A percentile compares a stretch with the other conserved stretches of the same genome.
Evolutionary conservation across 2,113 vertebrate genomes (phyloP).

Genomic region (Ardeotis arabs): DNA sequence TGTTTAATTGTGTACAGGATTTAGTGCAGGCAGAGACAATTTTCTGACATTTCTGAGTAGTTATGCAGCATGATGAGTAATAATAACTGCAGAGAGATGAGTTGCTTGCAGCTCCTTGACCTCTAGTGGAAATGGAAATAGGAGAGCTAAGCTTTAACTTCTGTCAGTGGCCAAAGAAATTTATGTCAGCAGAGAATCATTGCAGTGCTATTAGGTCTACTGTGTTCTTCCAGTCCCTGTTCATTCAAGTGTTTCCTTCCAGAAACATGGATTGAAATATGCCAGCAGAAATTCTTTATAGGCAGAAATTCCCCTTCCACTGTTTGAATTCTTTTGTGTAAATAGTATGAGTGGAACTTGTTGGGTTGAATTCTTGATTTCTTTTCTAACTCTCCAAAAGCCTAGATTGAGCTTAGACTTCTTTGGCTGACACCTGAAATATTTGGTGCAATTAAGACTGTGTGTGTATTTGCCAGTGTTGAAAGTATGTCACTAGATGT

Average conservation of each 20-base stretch:
- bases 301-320: not conserved
- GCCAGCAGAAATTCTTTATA: not conserved
- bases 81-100: not conserved
- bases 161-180: not conserved
- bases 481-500: not conserved
- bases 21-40: not conserved
- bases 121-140: not conserved
- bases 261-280: not conserved
- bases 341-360: not conserved
- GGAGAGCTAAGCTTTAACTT: not conserved
- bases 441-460: not conserved
- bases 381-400: not conserved
- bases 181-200: not conserved
- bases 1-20: not conserved
- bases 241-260: not conserved
- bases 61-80: not conserved
- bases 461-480: not conserved
- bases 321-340: not conserved
- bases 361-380: not conserved
- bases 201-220: not conserved
- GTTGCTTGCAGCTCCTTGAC: not conserved
- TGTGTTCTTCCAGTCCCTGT: not conserved
- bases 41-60: not conserved
- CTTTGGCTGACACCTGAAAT: not conserved
- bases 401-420: not conserved